Evolutionary conservation across 2,113 vertebrate genomes (phyloP).

Genomic region (Eclectus roratus): DNA sequence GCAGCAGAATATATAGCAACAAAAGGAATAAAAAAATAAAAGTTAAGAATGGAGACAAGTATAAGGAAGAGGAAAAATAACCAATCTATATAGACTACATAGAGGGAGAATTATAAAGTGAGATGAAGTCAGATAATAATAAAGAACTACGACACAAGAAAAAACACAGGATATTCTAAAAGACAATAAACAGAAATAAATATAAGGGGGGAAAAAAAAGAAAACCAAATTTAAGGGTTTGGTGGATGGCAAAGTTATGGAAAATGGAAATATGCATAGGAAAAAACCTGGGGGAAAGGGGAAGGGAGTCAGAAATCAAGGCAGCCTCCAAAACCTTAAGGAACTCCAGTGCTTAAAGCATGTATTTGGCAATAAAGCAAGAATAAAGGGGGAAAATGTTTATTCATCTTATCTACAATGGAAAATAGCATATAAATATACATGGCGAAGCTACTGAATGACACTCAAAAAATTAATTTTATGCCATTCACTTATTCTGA

Average conservation of each 20-base stretch:
- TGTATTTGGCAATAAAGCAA: not conserved
- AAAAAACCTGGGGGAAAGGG: not conserved
- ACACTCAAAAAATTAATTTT: not conserved
- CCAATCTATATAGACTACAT: not conserved
- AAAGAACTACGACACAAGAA: not conserved
- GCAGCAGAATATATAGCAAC: not conserved
- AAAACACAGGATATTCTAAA: not conserved
- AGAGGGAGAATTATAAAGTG: not conserved
- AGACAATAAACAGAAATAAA: not conserved
- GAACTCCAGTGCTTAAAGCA: not conserved
- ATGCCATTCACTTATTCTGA: not conserved
- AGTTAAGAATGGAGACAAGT: not conserved
- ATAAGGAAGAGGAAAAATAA: not conserved
- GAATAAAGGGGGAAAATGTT: not conserved
- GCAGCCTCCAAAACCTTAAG: fast-evolving
- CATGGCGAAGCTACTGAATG: not conserved
- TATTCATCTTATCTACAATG: not conserved
- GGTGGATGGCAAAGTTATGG: not conserved
- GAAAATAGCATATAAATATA: not conserved
- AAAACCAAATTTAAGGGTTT: not conserved
- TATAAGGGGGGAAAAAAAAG: not conserved
- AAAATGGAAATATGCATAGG: not conserved
- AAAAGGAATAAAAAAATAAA: not conserved
- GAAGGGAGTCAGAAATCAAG: not conserved
- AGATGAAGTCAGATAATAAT: not conserved